Evolutionary conservation across 2,113 vertebrate genomes (phyloP).

Genomic region (Fukomys damarensis): DNA sequence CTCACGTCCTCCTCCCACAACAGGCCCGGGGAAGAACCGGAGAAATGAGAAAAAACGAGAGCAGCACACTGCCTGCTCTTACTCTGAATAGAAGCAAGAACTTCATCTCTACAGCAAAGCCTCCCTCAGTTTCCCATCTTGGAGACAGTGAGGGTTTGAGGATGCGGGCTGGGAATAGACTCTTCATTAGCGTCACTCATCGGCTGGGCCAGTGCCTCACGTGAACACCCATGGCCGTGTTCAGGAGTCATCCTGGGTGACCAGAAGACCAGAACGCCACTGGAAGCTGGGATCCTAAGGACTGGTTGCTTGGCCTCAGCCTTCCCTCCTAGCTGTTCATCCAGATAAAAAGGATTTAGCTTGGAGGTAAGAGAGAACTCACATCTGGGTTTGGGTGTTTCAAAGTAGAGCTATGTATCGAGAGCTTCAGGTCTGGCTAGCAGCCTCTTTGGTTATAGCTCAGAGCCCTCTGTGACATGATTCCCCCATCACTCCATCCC

Average conservation of each 20-base stretch:
- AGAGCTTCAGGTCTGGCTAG: neutral
- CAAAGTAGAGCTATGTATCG: neutral
- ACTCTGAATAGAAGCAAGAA: neutral
- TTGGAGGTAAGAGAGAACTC: neutral
- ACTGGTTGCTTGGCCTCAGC: neutral
- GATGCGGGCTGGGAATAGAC: accelerated
- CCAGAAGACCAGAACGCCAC: neutral
- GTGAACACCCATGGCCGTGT: accelerated
- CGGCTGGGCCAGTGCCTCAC: accelerated
- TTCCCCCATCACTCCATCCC: too few species aligned
- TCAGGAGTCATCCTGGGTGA: neutral
- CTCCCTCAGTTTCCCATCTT: neutral
- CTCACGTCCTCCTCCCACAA: neutral
- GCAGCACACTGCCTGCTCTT: neutral
- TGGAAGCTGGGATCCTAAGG: neutral
- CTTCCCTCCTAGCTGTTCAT: neutral
- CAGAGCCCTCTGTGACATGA: neutral
- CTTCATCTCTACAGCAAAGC: neutral
- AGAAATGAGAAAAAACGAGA: accelerated
- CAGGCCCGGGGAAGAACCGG: too few species aligned
- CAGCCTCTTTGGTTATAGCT: neutral
- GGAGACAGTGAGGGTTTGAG: neutral
- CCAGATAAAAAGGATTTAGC: neutral
- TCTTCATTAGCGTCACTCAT: neutral
- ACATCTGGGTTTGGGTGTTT: neutral